Base-by-base conservation (phyloP, 2,113 vertebrate genomes). In the Istiophorus platypterus region DNA sequence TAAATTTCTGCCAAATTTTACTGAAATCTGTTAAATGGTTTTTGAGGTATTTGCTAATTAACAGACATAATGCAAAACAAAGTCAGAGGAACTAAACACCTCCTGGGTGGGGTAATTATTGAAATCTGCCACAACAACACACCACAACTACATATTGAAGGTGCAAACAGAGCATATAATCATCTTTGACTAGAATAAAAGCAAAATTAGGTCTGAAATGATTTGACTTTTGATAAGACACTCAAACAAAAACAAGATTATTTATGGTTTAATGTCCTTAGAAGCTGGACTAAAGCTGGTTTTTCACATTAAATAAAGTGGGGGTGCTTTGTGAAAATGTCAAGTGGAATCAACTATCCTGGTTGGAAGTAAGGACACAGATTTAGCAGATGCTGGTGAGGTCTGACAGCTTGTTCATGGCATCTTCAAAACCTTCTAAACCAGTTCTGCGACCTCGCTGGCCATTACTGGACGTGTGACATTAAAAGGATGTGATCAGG, bases 401-500 rank as follows among this genome's bases (percentile, higher is more conserved):
- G 52, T 64, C 71, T 81, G 80, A 81, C 80, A 82, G 51, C 65
- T 72, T 81, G 64, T 51, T 42, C 4, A 15, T 68, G 69, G 76
- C 66, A 42, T 84, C 79, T 81, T 82, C 69, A 61, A 84, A 88
- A 61, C 51, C 74, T 83, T 61, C 69, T 62, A 42, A 85, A 87
- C 47, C 54, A 41, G 74, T 62, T 59, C 61, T 67, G 62, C 58
- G 73, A 69, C 72, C 80, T 82, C 29, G 24, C 42, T 1, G 54
- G 76, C 78, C 73, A 26, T 58, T 11, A 20, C 56, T 59, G 52
- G 59, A 49, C 11, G 18, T 29, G 61, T 89, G 82, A 85, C 88
- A 86, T 86, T 89, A 90, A 88, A 83, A 83, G 72, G 77, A 88
- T 85, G 86, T 72, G 81, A 81, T 65, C 14, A 13, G 54, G 65